Base-by-base conservation (phyloP, 2,888 invertebrate species). In the Synergus umbraculus region DNA sequence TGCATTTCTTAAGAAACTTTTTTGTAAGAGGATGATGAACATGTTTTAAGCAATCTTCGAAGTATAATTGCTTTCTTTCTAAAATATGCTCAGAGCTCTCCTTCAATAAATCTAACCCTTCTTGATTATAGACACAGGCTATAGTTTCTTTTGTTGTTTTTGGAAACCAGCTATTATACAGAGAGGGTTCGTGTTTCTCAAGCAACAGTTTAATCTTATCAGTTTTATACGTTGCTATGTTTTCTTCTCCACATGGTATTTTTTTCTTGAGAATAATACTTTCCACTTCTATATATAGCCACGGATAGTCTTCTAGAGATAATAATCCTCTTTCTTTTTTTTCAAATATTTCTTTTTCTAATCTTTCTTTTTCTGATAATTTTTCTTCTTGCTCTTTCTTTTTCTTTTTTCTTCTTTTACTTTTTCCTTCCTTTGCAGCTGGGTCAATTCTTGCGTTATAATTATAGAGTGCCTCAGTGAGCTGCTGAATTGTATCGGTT, bases 1-100 rank as follows among this genome's bases (percentile, higher is more conserved):
- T 86, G 0, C 81, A 60, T 0, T 79, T 29, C 69, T 73, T 87
- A 0, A 91, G 18, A 49, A 90, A 91, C 4, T 60, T 78, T 41
- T 66, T 78, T 0, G 80, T 79, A 15, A 8, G 7, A 13, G 29
- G 13, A 10, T 63, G 29, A 12, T 43, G 12, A 1, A 82, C 54
- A 29, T 82, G 77, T 13, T 79, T 54, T 8, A 66, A 41, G 37
- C 80, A 80, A 10, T 76, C 3, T 3, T 29, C 29, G 29, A 29
- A 29, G 29, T 29, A 29, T 29, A 29, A 29, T 29, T 29, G 0
- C 3, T 29, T 29, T 29, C 29, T 29, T 29, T 29, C 3, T 3
- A 29, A 29, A 29, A 29, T 29, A 2, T 29, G 0, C 3, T 3
- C 29, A 29, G 29, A 29, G 0, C 29, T 29, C 29, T 29, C 3